A percentile compares a stretch with the other conserved stretches of the same genome.
Evolutionary conservation across 2,888 invertebrate species (phyloP).

Genomic region (Liopterus haemorrhoidalis): DNA sequence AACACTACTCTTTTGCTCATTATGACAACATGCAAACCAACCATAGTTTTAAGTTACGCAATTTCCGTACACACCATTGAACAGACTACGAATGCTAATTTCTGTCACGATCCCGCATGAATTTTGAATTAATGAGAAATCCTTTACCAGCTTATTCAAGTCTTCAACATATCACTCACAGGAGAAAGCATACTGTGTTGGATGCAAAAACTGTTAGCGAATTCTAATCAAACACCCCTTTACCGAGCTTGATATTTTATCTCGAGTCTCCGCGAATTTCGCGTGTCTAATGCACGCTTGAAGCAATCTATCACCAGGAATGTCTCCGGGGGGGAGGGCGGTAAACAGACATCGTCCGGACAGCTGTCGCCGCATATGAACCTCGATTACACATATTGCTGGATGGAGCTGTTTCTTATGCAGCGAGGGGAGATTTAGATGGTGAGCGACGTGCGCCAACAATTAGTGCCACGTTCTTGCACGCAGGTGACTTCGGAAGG

Average conservation of each 20-base stretch:
- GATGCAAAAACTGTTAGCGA: not conserved
- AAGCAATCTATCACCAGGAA: slow-evolving; percentile 35
- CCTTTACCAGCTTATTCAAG: not conserved
- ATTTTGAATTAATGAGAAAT: not conserved
- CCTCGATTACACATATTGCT: slow-evolving; percentile 8
- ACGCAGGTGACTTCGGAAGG: not conserved
- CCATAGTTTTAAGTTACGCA: no score
- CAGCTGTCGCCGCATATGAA: slow-evolving; percentile 5
- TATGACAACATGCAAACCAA: no score
- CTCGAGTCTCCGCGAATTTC: slow-evolving; percentile 29
- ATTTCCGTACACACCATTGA: not conserved
- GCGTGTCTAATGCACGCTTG: slow-evolving; percentile 35
- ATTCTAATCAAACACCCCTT: slow-evolving; percentile 34
- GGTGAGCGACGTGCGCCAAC: slow-evolving; percentile 1
- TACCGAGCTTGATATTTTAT: slow-evolving; percentile 36
- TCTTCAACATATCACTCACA: not conserved
- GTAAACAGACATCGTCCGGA: not conserved
- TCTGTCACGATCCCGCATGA: not conserved
- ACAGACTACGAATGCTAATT: not conserved
- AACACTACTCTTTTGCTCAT: not conserved
- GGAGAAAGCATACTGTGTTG: not conserved
- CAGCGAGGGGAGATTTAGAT: not conserved
- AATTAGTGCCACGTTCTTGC: not conserved
- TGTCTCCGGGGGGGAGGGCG: slow-evolving; percentile 29
- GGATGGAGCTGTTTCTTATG: no score